phyloP scores from a whole-genome alignment of 2,797 vertebrate genomes.

The Picus viridis region DNA sequence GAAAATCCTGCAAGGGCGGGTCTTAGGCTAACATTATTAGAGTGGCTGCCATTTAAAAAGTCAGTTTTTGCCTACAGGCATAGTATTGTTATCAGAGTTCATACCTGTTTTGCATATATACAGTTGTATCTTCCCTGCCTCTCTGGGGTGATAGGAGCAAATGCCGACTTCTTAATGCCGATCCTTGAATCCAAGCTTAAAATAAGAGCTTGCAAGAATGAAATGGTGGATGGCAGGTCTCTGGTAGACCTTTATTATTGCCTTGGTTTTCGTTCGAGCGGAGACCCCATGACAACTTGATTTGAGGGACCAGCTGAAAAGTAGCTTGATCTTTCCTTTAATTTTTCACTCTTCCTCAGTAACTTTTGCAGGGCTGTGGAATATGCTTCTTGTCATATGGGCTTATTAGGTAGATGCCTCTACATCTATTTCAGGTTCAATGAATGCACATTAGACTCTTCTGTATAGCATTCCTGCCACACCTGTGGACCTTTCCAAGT shows the following conservation, averaged over 20 bases:
- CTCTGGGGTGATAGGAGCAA: slow-evolving; percentile 62
- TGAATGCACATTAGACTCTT: neutral
- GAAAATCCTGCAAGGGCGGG: slow-evolving; percentile 16
- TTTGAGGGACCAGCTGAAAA: slow-evolving; percentile 24
- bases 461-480: neutral
- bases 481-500: neutral
- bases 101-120: slow-evolving; percentile 63
- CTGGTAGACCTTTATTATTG: neutral
- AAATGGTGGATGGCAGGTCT: slow-evolving; percentile 2
- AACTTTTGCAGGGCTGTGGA: neutral
- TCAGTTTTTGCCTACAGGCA: slow-evolving; percentile 70
- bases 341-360: neutral
- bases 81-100: slow-evolving; percentile 61
- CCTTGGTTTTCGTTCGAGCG: neutral
- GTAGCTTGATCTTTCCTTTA: neutral
- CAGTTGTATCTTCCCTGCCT: slow-evolving; percentile 16
- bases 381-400: neutral
- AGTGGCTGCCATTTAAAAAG: slow-evolving; percentile 67
- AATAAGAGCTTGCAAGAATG: neutral
- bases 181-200: neutral
- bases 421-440: neutral
- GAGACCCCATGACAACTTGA: neutral
- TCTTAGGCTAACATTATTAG: slow-evolving; percentile 26
- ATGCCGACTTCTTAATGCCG: slow-evolving; percentile 31
- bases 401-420: neutral